These are phyloP conservation scores for Timema cristinae DNA, from an alignment of 2,888 invertebrate genomes.

Conservation along the genomic window DNA sequence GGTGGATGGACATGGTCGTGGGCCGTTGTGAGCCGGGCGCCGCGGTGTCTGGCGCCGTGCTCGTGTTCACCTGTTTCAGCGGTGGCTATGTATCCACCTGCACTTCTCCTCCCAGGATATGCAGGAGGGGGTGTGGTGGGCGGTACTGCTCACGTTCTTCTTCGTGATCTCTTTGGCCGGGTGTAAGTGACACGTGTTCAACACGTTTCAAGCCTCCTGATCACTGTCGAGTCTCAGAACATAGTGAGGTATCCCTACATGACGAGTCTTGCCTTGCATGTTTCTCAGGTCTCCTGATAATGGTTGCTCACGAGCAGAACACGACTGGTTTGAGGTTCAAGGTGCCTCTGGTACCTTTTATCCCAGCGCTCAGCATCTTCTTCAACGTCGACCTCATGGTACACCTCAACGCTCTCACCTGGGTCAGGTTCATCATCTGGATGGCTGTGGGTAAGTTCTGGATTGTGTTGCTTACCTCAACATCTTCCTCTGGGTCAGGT, in stretches of 20 bases:
- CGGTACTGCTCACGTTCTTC: conserved; percentile 58
- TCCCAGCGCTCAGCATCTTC: conserved; percentile 75
- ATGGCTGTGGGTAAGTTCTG: conserved; percentile 66
- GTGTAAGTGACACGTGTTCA: conserved; percentile 50
- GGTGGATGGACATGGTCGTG: conserved; percentile 68
- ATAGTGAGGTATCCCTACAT: neutral
- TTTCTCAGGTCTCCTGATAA: conserved; percentile 61
- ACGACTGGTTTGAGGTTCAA: conserved; percentile 66
- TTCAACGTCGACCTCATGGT: conserved; percentile 81
- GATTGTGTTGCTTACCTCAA: no score
- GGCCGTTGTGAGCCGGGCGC: conserved; percentile 73
- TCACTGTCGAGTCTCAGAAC: no score
- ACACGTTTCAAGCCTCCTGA: no score
- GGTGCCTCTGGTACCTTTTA: conserved; percentile 74
- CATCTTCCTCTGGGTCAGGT: no score
- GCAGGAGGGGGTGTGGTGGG: conserved; percentile 61
- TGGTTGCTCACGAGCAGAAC: conserved; percentile 73
- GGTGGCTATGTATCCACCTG: conserved; percentile 65
- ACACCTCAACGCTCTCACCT: conserved; percentile 73
- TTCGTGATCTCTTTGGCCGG: conserved; percentile 59
- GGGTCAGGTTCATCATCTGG: conserved; percentile 83
- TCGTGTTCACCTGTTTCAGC: conserved; percentile 62
- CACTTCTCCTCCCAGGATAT: conserved; percentile 53
- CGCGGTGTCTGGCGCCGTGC: conserved; percentile 67
- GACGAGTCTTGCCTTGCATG: neutral